Evolutionary conservation across 2,888 invertebrate species (phyloP), one percentile per base, ranked within the genome.

Genomic region (Coremacera marginata): DNA sequence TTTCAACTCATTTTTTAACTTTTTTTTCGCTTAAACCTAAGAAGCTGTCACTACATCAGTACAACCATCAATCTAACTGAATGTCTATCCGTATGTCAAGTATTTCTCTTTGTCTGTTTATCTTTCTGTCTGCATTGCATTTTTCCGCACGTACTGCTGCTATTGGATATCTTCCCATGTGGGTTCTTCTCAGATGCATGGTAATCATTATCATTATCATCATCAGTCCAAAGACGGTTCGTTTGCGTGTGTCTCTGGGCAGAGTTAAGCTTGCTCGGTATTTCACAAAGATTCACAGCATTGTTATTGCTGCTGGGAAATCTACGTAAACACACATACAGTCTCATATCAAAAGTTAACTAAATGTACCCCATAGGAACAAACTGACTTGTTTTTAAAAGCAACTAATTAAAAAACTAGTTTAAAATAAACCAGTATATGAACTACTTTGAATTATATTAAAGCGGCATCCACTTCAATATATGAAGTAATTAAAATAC

Each of bases 221-320:
- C 19, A 55, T 68, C 68, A 14, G 25, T 27, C 44, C 44, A 14
- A 44, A 44, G 44, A 44, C 11, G 25, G 25, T 19, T 37, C 14
- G 19, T 49, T 68, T 16, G 51, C 68, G 25, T 68, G 25, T 51
- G 49, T 68, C 11, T 68, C 22, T 27, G 25, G 51, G 68, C 68
- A 51, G 68, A 51, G 68, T 51, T 68, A 51, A 44, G 68, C 68
- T 51, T 25, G 52, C 19, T 68, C 68, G 51, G 51, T 68, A 68
- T 68, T 68, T 51, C 5, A 44, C 44, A 49, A 51, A 68, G 49
- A 51, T 68, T 68, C 68, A 25, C 68, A 68, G 49, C 25, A 51
- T 52, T 68, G 68, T 68, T 51, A 25, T 25, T 68, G 37, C 51
- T 44, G 25, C 51, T 49, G 19, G 25, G 49, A 49, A 25, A 27